Percentiles rank a stretch among this genome's conserved stretches.
Conservation (phyloP, 1,140 invertebrate genomes). For the Rhyzopertha dominica region DNA sequence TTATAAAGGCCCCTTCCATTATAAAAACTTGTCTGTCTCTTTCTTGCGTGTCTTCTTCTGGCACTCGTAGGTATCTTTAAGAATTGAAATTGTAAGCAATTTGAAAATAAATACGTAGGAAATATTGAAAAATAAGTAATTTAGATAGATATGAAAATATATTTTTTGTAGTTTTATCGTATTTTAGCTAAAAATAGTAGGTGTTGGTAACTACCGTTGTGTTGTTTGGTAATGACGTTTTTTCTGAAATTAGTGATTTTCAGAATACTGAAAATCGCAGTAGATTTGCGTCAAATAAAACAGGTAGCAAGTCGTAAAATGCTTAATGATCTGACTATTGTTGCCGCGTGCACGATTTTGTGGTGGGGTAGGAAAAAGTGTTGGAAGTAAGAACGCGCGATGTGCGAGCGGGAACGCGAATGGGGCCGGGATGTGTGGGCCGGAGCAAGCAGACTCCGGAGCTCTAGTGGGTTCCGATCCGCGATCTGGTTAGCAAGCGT, state of each 20-base stretch:
- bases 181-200: too few relatives aligned
- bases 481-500: conserved; percentile 38
- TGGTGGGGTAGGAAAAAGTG: background rate
- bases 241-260: too few relatives aligned
- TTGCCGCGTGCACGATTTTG: conserved; percentile 28
- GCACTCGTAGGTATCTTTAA: too few relatives aligned
- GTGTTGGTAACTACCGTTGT: too few relatives aligned
- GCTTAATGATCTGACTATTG: conserved; percentile 42
- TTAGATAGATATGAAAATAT: too few relatives aligned
- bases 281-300: conserved; percentile 30
- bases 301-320: conserved; percentile 39
- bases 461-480: conserved; percentile 44
- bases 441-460: conserved; percentile 42
- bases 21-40: conserved; percentile 16
- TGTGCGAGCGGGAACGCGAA: conserved; percentile 36
- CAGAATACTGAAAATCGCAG: too few relatives aligned
- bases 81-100: too few relatives aligned
- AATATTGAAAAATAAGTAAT: too few relatives aligned
- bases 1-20: conserved; percentile 42
- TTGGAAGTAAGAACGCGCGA: conserved; percentile 16
- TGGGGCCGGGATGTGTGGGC: conserved; percentile 44
- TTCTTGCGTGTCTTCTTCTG: too few relatives aligned
- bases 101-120: too few relatives aligned
- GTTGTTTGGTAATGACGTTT: too few relatives aligned
- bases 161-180: too few relatives aligned